phyloP scores from a whole-genome alignment of 1,140 invertebrate genomes.

The Eriosoma lanigerum region DNA sequence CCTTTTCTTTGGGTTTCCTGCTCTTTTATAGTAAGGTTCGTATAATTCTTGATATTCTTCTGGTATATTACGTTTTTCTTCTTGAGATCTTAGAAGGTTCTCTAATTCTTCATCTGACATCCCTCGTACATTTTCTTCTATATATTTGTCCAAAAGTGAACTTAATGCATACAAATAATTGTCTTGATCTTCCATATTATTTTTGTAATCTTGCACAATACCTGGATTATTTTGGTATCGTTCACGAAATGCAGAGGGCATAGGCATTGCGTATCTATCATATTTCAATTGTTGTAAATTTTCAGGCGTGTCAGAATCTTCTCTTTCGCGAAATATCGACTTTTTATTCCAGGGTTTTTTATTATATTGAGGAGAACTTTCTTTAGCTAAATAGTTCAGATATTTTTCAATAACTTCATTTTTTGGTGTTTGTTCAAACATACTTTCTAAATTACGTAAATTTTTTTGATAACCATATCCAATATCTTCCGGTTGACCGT shows the following conservation, averaged over 20 bases:
- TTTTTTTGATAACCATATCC: constrained; percentile 56
- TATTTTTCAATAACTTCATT: constrained; percentile 15
- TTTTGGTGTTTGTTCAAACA: constrained; percentile 23
- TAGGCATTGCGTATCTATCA: constrained; percentile 50
- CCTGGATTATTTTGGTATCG: constrained; percentile 24
- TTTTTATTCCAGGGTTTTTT: constrained; percentile 33
- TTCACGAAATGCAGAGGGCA: constrained; percentile 55
- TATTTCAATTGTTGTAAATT: constrained; percentile 51
- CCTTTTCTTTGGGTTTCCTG: background rate
- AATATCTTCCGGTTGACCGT: constrained; percentile 56
- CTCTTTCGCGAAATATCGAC: constrained; percentile 55
- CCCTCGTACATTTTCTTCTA: constrained; percentile 53
- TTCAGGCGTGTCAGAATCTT: constrained; percentile 52
- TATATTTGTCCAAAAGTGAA: constrained; percentile 54
- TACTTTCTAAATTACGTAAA: constrained; percentile 30
- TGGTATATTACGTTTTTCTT: constrained; percentile 13
- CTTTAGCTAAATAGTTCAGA: constrained; percentile 4
- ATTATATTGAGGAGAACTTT: background rate
- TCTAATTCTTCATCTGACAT: constrained; percentile 52
- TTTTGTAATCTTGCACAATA: constrained; percentile 38
- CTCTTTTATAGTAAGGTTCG: background rate
- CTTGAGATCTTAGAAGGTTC: background rate
- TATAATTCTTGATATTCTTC: constrained; percentile 12
- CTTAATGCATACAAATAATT: constrained; percentile 54
- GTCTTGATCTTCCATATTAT: constrained; percentile 50